phyloP scores from a whole-genome alignment of 2,888 invertebrate genomes.

The Noctua comes region DNA sequence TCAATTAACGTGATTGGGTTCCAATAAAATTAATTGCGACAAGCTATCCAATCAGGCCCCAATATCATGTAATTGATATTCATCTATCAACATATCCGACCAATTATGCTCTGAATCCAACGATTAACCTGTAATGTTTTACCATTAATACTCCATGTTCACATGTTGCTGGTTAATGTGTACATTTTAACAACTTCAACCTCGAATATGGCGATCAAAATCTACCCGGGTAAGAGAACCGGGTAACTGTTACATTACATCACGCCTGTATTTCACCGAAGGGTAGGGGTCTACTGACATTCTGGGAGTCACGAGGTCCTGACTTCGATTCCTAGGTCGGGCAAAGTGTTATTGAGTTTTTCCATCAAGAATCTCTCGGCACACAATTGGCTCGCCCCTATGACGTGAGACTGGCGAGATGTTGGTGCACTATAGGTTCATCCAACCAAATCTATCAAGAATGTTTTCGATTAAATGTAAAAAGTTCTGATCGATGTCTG shows the following conservation, averaged over 20 bases:
- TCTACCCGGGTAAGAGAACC: no score
- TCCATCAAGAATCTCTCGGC: no score
- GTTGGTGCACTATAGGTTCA: not conserved
- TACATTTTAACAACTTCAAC: not conserved
- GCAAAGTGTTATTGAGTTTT: no score
- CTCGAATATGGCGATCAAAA: conserved; percentile 6
- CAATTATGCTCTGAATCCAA: conserved; percentile 8
- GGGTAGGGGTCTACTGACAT: not conserved
- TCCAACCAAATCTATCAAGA: not conserved
- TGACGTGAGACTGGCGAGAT: no score
- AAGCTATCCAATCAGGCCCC: conserved; percentile 19
- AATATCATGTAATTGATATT: conserved; percentile 37
- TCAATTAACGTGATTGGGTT: conserved; percentile 32
- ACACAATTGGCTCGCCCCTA: no score
- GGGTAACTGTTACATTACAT: no score
- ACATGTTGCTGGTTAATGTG: not conserved
- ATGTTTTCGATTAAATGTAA: not conserved
- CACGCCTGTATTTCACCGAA: no score
- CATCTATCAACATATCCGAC: conserved; percentile 29
- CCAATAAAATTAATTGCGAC: conserved; percentile 28
- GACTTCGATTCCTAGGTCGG: not conserved
- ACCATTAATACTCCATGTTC: conserved; percentile 18
- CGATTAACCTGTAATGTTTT: conserved; percentile 26
- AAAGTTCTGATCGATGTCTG: not conserved
- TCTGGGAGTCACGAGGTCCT: not conserved